Conservation (phyloP, 2,113 vertebrate species). For the Spheniscus mendiculus region DNA sequence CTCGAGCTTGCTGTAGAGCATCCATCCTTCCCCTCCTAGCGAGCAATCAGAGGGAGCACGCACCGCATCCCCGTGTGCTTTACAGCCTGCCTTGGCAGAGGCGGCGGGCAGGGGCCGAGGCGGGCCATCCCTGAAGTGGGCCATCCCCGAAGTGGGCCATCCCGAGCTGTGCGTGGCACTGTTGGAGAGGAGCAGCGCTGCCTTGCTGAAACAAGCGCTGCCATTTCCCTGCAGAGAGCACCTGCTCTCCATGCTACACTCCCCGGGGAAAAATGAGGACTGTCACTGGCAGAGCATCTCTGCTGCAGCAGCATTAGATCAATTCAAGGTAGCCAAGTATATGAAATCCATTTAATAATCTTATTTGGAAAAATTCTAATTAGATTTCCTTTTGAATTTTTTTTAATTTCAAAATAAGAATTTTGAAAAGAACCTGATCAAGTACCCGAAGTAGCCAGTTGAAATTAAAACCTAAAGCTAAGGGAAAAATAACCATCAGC, state of each 20-base stretch:
- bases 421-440: not conserved
- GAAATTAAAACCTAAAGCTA: not conserved
- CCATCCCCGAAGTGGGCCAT: not conserved
- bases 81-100: not conserved
- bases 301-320: not conserved
- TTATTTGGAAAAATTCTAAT: not conserved
- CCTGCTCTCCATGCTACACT: rapidly evolving
- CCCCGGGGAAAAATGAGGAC: not conserved
- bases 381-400: not conserved
- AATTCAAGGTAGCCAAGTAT: not conserved
- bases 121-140: not conserved
- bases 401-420: not conserved
- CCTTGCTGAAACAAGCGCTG: not conserved
- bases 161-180: rapidly evolving
- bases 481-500: not conserved
- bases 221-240: not conserved
- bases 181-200: not conserved
- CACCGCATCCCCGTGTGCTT: rapidly evolving
- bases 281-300: not conserved
- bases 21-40: not conserved
- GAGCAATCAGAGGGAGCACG: rapidly evolving
- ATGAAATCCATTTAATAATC: not conserved
- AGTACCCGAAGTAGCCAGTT: not conserved
- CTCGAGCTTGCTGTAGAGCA: rapidly evolving
- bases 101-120: not conserved